Conservation (phyloP, 2,113 vertebrate genomes). For the Lipotes vexillifer region DNA sequence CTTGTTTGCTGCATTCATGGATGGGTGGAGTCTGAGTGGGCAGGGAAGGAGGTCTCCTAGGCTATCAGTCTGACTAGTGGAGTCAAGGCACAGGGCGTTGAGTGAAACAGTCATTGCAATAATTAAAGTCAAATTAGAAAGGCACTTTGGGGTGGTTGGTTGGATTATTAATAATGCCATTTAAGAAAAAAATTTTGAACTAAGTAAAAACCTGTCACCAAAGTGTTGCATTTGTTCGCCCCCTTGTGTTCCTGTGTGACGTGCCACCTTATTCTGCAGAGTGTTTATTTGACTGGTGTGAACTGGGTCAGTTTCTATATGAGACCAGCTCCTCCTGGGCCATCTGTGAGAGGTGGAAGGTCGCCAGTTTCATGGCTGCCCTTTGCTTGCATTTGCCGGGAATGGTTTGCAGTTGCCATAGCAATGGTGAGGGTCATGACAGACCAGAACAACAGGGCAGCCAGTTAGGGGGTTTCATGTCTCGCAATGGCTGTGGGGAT, state of each 20-base stretch:
- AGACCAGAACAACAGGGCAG: neutral
- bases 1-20: constrained; percentile 40
- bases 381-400: neutral
- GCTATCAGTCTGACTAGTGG: constrained; percentile 8
- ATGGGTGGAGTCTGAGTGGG: neutral
- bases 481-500: fast-evolving
- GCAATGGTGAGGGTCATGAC: neutral
- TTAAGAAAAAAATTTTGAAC: neutral
- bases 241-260: neutral
- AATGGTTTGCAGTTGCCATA: neutral
- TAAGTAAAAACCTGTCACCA: neutral
- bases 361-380: neutral
- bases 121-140: constrained; percentile 16
- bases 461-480: neutral
- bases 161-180: neutral
- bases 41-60: neutral
- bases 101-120: neutral
- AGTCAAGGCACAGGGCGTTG: constrained; percentile 20
- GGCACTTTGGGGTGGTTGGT: neutral
- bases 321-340: neutral
- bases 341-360: neutral
- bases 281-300: neutral
- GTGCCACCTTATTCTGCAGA: neutral
- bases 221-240: neutral
- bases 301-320: neutral